Base-by-base conservation (phyloP, 1,140 invertebrate species). In the Pinna nobilis region DNA sequence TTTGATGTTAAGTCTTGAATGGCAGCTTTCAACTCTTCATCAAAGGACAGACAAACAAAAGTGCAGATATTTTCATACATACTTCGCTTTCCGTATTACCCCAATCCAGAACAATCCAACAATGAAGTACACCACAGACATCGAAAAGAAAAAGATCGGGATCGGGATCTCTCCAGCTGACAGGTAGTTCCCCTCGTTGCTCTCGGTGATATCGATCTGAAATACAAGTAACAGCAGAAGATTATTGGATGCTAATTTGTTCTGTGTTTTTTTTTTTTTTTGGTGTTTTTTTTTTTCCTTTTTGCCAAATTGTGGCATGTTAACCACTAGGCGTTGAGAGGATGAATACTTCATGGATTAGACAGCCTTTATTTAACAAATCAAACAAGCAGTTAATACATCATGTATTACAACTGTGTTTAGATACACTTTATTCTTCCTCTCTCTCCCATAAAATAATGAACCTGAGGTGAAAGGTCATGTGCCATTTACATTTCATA, bases 141-240 rank as follows among this genome's bases (percentile, higher is more conserved):
- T 95, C 90, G 94, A 93, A 74, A 96, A 95, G 86, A 98, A 99
- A 0, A 99, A 86, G 13, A 93, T 93, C 0, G 98, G 98, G 50
- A 99, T 90, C 0, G 97, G 97, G 92, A 99, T 97, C 89, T 99
- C 96, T 1, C 97, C 97, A 9, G 97, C 97, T n/a, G 97, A 98
- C 20, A 99, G 89, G 84, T 94, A 99, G 86, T 96, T 98, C 30
- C 93, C 92, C 60, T 91, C 67, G 85, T 98, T 98, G 72, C 93
- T 94, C 73, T 91, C 91, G 6, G 84, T 92, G 80, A 98, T 95
- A 86, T 94, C 60, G 25, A 85, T 41, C 86, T 87, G 78, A 13
- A 78, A 79, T 55, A 65, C 5, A 33, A 50, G 30, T 9, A 44
- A 7, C 23, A 53, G 15, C 15, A 3, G 15, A 28, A 28, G 15